Evolutionary conservation across 2,113 vertebrate genomes (phyloP), one percentile per base, ranked within the genome.

Genomic region (Cololabis saira): DNA sequence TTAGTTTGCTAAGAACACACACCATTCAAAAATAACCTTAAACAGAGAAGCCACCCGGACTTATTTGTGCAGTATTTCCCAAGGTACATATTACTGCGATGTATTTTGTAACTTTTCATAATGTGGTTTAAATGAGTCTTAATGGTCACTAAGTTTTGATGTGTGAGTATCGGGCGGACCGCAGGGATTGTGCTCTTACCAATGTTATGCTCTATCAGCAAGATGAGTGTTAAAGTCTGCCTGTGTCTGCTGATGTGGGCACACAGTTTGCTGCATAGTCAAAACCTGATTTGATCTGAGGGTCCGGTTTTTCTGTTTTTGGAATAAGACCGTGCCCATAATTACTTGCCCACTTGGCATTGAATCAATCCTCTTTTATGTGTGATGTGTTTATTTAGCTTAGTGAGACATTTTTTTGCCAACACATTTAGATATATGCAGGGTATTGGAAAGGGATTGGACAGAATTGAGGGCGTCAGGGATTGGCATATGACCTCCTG

Each of bases 351-450:
- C 78, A 84, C 63, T 81, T 90, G 85, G 87, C 78, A 78, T 14
- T 48, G 58, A 82, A 80, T 85, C 84, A 88, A 79, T 81, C 80
- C 78, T 83, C 83, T 87, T 85, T 83, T 63, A 74, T 87, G 77
- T 89, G 79, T 67, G 50, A 79, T 81, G 81, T 83, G 80, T 88
- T 88, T 87, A 81, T 90, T 89, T 83, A 82, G 83, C 80, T 83
- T 78, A 82, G 58, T 75, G 76, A 70, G 77, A 80, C 52, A 76
- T 85, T 75, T 72, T 81, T 86, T 89, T 84, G 81, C 78, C 82
- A 72, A 81, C 66, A 53, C 67, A 74, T 74, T 80, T 75, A 64
- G 57, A 83, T 83, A 69, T 75, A 43, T 70, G 71, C 72, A 61
- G 76, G 56, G 52, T 76, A 82, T 88, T 80, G 80, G 67, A 80